Conservation (phyloP, 2,797 vertebrate species). For the Pogoniulus pusillus region DNA sequence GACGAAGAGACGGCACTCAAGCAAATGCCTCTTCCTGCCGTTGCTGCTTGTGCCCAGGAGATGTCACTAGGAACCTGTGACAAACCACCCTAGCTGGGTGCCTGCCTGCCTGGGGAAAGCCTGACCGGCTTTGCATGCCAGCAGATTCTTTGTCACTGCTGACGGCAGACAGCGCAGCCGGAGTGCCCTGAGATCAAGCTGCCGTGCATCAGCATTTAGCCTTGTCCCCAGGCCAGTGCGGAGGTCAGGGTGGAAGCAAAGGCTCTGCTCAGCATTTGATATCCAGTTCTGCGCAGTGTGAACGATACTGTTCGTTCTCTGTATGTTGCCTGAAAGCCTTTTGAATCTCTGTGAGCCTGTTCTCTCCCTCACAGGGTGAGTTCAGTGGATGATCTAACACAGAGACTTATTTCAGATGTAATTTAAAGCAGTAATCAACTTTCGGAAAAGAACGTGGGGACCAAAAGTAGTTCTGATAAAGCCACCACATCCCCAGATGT, state of each 20-base stretch:
- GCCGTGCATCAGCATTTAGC: not conserved
- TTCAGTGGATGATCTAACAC: not conserved
- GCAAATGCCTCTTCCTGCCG: not conserved
- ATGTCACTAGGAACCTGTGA: conserved; percentile 47
- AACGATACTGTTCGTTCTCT: not conserved
- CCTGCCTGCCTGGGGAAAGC: not conserved
- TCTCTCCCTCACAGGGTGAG: not conserved
- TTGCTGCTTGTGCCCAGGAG: conserved; percentile 57
- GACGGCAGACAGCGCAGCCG: not conserved
- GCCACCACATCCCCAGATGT: not conserved
- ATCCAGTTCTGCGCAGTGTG: not conserved
- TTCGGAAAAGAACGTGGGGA: not conserved
- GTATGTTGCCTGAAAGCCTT: not conserved
- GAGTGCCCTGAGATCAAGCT: not conserved
- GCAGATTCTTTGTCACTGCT: not conserved
- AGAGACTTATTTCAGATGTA: not conserved
- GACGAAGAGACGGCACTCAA: not conserved
- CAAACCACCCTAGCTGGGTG: not conserved
- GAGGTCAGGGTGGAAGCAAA: rapidly evolving
- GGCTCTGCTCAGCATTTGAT: not conserved
- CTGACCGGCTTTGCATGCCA: not conserved
- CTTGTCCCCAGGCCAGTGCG: not conserved
- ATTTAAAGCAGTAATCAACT: not conserved
- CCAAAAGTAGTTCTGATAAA: not conserved
- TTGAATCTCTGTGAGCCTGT: not conserved